These are phyloP conservation scores for Agrenia bidenticulata DNA, from an alignment of 2,888 invertebrate species.

Conservation along the genomic window DNA sequence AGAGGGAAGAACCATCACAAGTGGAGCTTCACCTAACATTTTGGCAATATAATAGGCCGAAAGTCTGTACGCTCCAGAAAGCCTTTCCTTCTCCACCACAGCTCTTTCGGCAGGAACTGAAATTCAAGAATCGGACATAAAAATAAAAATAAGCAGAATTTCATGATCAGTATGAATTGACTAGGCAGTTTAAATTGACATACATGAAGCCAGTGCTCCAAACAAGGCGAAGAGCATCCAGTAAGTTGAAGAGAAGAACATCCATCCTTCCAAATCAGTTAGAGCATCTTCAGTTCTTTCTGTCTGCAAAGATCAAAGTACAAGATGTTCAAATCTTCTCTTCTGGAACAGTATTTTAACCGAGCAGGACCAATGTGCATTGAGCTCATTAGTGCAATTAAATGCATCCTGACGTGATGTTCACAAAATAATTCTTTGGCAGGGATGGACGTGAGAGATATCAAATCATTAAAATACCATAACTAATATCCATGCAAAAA, in stretches of 20 bases:
- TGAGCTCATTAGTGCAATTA: constrained; percentile 5
- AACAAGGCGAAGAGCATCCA: constrained; percentile 81
- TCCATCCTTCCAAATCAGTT: constrained; percentile 77
- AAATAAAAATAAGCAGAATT: too few species aligned
- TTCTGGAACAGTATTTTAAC: background rate
- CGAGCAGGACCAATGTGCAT: background rate
- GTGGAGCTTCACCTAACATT: constrained; percentile 77
- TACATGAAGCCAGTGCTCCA: constrained; percentile 75
- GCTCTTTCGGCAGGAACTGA: constrained; percentile 75
- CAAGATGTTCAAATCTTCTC: background rate
- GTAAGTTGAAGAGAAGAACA: constrained; percentile 79
- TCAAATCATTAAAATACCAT: constrained; percentile 5
- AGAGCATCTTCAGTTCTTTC: constrained; percentile 73
- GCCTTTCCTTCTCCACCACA: constrained; percentile 76
- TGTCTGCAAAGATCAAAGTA: constrained; percentile 59
- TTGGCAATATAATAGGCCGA: constrained; percentile 79
- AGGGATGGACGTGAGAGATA: background rate
- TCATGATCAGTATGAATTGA: background rate
- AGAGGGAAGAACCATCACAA: constrained; percentile 72
- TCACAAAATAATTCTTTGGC: background rate
- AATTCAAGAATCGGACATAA: too few species aligned
- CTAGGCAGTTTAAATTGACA: constrained; percentile 59
- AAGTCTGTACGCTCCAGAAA: constrained; percentile 74
- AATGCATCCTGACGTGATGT: constrained; percentile 9
- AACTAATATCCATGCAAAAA: constrained; percentile 8